Percentiles rank a stretch among this genome's conserved stretches.
Evolutionary conservation across 2,113 vertebrate species (phyloP).

Genomic region (Scortum barcoo): DNA sequence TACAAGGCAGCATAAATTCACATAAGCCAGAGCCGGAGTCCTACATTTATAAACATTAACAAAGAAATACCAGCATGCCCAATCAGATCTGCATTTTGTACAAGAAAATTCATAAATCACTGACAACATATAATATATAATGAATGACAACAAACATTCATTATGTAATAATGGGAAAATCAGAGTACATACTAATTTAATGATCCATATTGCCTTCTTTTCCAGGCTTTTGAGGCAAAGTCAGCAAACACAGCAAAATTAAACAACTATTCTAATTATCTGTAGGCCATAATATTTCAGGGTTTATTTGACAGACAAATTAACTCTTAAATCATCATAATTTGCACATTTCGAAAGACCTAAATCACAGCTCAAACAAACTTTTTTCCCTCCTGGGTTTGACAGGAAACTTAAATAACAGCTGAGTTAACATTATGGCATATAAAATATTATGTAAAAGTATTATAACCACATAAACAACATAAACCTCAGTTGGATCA

Average conservation of each 20-base stretch:
- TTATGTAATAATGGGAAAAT: not conserved
- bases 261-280: not conserved
- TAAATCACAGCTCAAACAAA: not conserved
- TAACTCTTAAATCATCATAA: not conserved
- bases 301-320: not conserved
- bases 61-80: not conserved
- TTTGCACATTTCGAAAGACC: not conserved
- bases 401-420: not conserved
- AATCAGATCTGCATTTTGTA: not conserved
- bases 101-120: not conserved
- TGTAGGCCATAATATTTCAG: not conserved
- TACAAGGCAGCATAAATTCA: slow-evolving; percentile 6
- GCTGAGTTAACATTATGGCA: not conserved
- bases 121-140: too few relatives aligned
- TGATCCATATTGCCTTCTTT: not conserved
- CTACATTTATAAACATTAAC: slow-evolving; percentile 6
- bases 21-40: not conserved
- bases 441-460: too few relatives aligned
- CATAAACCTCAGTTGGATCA: not conserved
- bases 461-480: too few relatives aligned
- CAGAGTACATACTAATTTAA: not conserved
- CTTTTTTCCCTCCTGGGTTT: too few relatives aligned
- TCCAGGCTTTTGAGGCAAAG: not conserved
- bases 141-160: too few relatives aligned
- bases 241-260: not conserved